Percentiles rank a stretch among this genome's conserved stretches.
Conservation (phyloP, 2,797 vertebrate genomes). For the Typhlichthys subterraneus region DNA sequence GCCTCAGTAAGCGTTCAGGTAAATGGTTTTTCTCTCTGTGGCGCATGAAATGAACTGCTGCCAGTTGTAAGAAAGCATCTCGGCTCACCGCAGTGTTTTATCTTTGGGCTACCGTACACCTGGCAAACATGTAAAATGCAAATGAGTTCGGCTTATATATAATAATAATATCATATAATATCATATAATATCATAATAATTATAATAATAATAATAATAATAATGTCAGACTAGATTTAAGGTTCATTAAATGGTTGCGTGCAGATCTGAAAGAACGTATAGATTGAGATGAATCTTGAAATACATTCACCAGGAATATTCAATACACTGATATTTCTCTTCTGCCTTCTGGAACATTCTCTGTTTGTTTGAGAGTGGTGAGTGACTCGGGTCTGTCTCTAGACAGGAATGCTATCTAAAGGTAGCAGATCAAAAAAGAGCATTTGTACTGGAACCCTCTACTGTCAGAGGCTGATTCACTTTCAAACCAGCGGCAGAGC, state of each 20-base stretch:
- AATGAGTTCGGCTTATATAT: too few relatives aligned
- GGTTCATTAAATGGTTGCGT: constrained; percentile 3
- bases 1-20: constrained; percentile 72
- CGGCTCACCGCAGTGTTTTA: constrained; percentile 36
- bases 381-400: constrained; percentile 50
- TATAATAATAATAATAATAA: too few relatives aligned
- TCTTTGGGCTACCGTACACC: too few relatives aligned
- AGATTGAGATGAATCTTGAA: constrained; percentile 25
- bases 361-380: constrained; percentile 45
- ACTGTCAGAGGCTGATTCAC: constrained; percentile 48
- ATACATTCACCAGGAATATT: constrained; percentile 15
- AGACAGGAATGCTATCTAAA: constrained; percentile 66
- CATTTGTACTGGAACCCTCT: constrained; percentile 60
- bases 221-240: too few relatives aligned
- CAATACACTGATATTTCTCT: constrained; percentile 26
- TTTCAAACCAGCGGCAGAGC: constrained; percentile 38
- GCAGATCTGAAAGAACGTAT: constrained; percentile 10
- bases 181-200: too few relatives aligned
- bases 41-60: constrained; percentile 69
- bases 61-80: constrained; percentile 59
- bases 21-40: constrained; percentile 70
- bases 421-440: constrained; percentile 66
- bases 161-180: too few relatives aligned
- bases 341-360: constrained; percentile 34
- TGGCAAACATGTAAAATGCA: too few relatives aligned